Conservation (phyloP, 2,797 vertebrate genomes). For the Amphiprion clarkii region DNA sequence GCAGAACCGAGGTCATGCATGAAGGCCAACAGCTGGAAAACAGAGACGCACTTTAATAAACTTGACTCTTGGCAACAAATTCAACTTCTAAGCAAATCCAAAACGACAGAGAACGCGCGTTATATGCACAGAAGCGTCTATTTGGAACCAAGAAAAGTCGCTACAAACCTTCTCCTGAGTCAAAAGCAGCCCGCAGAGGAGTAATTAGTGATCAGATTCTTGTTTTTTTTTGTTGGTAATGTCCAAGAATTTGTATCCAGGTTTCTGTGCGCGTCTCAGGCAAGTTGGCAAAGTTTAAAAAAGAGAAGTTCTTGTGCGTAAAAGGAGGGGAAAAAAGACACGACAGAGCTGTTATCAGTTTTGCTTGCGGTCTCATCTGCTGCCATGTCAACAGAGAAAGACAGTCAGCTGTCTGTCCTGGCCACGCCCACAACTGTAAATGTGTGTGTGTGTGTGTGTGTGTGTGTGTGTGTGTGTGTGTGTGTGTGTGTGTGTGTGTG, state of each 20-base stretch:
- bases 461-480: slow-evolving; percentile 6
- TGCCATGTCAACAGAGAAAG: not conserved
- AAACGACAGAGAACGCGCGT: not conserved
- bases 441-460: not conserved
- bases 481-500: not conserved
- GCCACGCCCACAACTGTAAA: slow-evolving; percentile 31
- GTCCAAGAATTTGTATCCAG: too few species aligned
- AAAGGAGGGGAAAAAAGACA: too few species aligned
- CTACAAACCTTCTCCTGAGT: too few species aligned
- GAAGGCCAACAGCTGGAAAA: not conserved
- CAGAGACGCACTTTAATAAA: not conserved
- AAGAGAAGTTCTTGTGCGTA: not conserved
- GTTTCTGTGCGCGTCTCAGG: too few species aligned
- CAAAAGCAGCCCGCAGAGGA: too few species aligned
- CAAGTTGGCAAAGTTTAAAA: not conserved
- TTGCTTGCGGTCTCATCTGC: slow-evolving; percentile 16
- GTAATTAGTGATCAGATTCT: too few species aligned
- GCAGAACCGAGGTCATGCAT: not conserved
- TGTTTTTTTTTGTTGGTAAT: too few species aligned
- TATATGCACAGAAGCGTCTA: too few species aligned
- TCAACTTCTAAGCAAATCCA: not conserved
- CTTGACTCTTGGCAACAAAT: too few species aligned
- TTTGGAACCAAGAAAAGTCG: too few species aligned
- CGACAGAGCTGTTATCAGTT: not conserved
- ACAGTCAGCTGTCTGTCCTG: not conserved